Evolutionary conservation across 2,113 vertebrate genomes (phyloP), one percentile per base, ranked within the genome.

Genomic region (Notiomystis cincta): DNA sequence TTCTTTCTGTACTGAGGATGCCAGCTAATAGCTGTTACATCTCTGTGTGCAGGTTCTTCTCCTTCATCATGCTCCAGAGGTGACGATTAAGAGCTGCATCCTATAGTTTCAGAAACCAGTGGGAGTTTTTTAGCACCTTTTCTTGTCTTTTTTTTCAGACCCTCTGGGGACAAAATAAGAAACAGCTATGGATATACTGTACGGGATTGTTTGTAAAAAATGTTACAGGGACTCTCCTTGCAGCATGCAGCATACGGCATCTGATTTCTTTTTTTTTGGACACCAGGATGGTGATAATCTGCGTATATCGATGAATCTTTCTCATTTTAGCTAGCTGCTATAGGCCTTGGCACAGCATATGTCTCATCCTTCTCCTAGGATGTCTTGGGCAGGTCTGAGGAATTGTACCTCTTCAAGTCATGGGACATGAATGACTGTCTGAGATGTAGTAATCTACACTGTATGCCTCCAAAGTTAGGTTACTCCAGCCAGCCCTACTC

Each of bases 341-440:
- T 17, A 70, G 17, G 8, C 16, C 19, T 67, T 79, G 61, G 7
- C n/a, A 38, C 0, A 1, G 9, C 17, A 70, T 28, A 7, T 3
- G 7, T 37, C 15, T 76, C n/a, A 18, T 30, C 17, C 9, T 80
- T 77, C 18, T 84, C 35, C 38, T 81, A 33, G 37, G 28, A 37
- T 56, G 30, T 38, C 18, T 82, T 50, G 9, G 16, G 67, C 44
- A 61, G 6, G 17, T 64, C 50, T 72, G 48, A 61, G 60, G 53
- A 28, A 44, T 28, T 44, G 15, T 62, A 14, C 44, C 9, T 54
- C 6, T 79, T 84, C 19, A 21, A 20, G 30, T 70, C n/a, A 13
- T 11, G 51, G 27, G 35, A 62, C 24, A 13, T 62, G 65, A 89
- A 22, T 62, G 31, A 13, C 25, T 57, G 6, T 3, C 30, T 82